A percentile compares a stretch with the other conserved stretches of the same genome.
These are phyloP conservation scores for Brachyptera putata DNA, from an alignment of 2,888 invertebrate genomes.

Conservation along the genomic window DNA sequence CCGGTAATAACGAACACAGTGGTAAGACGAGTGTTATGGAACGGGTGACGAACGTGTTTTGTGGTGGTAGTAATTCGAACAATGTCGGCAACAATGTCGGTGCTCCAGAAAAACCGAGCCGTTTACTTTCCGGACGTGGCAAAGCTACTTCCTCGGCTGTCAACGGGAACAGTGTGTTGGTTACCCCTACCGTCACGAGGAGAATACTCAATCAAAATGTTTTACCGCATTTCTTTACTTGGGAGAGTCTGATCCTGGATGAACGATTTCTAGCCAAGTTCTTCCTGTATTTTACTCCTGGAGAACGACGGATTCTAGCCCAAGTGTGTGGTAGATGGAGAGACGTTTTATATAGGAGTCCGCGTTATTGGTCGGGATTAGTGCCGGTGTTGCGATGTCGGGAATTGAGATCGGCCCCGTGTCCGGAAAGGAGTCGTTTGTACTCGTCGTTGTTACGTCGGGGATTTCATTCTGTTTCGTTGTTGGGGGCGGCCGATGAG, in stretches of 20 bases:
- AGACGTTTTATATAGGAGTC: constrained; percentile 80
- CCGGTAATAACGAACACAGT: constrained; percentile 12
- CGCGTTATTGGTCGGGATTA: constrained; percentile 83
- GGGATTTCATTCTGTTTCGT: constrained; percentile 78
- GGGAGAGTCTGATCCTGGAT: constrained; percentile 75
- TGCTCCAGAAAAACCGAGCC: constrained; percentile 50
- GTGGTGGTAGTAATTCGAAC: constrained; percentile 56
- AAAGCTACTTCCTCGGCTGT: constrained; percentile 35
- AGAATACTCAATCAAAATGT: constrained; percentile 24
- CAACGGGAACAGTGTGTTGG: constrained; percentile 35
- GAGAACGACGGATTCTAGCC: constrained; percentile 73
- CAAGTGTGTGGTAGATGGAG: constrained; percentile 86
- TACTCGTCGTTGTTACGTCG: constrained; percentile 78
- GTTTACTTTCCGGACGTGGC: constrained; percentile 41
- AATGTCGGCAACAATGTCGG: constrained; percentile 40
- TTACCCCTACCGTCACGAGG: constrained; percentile 41
- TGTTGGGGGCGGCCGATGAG: constrained; percentile 84
- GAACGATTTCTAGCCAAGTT: constrained; percentile 80
- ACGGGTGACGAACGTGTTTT: constrained; percentile 80
- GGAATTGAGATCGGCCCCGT: constrained; percentile 61
- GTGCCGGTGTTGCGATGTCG: constrained; percentile 83
- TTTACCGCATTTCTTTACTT: constrained; percentile 55
- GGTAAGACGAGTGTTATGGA: constrained; percentile 71
- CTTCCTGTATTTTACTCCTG: constrained; percentile 75
- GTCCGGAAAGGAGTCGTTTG: constrained; percentile 49